Base-by-base conservation (phyloP, 2,888 invertebrate species). In the Lepas anatifera region DNA sequence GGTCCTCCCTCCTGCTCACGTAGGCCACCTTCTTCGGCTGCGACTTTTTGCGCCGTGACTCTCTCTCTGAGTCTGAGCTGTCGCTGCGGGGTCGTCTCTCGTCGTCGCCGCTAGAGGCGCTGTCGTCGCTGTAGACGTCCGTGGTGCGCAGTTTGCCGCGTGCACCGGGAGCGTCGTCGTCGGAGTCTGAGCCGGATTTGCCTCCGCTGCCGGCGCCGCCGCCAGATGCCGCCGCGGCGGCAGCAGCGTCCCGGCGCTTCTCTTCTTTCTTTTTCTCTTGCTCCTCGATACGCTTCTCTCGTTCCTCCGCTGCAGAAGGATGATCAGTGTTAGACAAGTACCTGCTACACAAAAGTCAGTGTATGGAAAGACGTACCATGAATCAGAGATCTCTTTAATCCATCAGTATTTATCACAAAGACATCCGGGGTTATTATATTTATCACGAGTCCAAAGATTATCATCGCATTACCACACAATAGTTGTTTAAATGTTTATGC, bases 1-100 rank as follows among this genome's bases (percentile, higher is more conserved):
- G 83, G 77, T 98, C 95, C 68, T 90, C 91, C 76, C 87, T 86
- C 0, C 85, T 85, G 73, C 87, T 86, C 0, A 95, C 87, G 77
- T 86, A 89, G 37, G 22, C 35, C 2, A 35, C 52, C 66, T 70
- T 64, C 67, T 74, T 29, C 29, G 58, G 22, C 43, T 29, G 37
- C 32, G 68, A 41, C 8, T 52, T 41, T 66, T 63, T 69, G 18
- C 18, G 37, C 37, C 48, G 48, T 3, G 69, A 32, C 22, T 71
- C 69, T 13, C 66, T 64, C n/a, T 69, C 67, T 39, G 70, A 72
- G 22, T 67, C 67, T 43, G 71, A 43, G 25, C 39, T 27, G 39
- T 27, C 29, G 64, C 64, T 22, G 32, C 13, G 25, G 39, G 25
- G 69, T 32, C 67, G 69, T 43, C 67, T 64, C 37, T 52, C 39